A percentile compares a stretch with the other conserved stretches of the same genome.
These are phyloP conservation scores for Gymnosoma rotundatum DNA, from an alignment of 2,888 invertebrate species.

Conservation along the genomic window DNA sequence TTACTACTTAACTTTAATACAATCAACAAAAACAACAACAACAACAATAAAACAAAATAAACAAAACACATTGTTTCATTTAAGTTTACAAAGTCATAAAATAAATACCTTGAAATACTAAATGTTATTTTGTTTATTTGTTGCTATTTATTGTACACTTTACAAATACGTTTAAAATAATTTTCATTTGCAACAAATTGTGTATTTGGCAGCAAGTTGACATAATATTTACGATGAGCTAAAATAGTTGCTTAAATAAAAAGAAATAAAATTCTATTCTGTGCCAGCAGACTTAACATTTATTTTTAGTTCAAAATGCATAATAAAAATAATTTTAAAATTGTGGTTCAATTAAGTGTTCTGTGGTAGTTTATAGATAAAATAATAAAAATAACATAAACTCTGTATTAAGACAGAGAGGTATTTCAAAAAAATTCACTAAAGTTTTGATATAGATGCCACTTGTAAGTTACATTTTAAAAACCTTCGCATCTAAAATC, in stretches of 20 bases:
- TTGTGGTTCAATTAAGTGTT: conserved; percentile 27
- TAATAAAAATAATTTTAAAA: background rate
- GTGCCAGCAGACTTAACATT: conserved; percentile 30
- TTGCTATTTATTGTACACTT: conserved; percentile 1
- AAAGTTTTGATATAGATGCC: too few relatives aligned
- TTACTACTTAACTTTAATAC: conserved; percentile 52
- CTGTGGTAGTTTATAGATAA: background rate
- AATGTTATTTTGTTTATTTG: background rate
- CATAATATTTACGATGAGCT: background rate
- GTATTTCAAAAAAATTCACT: too few relatives aligned
- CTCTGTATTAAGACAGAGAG: too few relatives aligned
- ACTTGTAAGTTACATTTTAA: too few relatives aligned
- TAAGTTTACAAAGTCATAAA: conserved; percentile 53
- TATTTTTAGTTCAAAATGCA: background rate
- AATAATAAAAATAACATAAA: too few relatives aligned
- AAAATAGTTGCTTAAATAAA: background rate
- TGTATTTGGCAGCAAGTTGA: conserved; percentile 28
- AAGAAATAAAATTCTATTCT: background rate
- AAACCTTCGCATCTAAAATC: too few relatives aligned
- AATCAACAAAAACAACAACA: conserved; percentile 20
- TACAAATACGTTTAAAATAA: background rate
- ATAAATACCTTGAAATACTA: conserved; percentile 3
- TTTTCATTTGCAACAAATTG: conserved; percentile 46
- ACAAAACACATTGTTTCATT: conserved; percentile 49
- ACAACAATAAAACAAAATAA: background rate